Percentiles rank a stretch among this genome's conserved stretches.
Conservation (phyloP, 2,797 vertebrate genomes). For the Eremophila alpestris region DNA sequence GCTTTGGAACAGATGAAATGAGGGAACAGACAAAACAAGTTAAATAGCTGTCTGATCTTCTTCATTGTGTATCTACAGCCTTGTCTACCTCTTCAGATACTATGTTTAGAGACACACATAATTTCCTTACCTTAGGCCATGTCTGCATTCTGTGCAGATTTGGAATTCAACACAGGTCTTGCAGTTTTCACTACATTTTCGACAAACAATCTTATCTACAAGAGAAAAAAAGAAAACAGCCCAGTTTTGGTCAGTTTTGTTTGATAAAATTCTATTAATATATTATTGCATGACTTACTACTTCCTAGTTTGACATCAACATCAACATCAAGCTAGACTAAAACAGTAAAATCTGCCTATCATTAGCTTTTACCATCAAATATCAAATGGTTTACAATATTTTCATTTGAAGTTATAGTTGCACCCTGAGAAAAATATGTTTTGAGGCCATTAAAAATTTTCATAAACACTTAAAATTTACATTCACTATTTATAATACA, state of each 20-base stretch:
- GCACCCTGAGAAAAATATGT: background rate
- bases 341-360: background rate
- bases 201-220: constrained; percentile 89
- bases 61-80: background rate
- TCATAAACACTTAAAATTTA: background rate
- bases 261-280: background rate
- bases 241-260: background rate
- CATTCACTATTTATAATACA: background rate
- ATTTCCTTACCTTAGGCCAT: constrained; percentile 88
- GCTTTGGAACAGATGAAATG: background rate
- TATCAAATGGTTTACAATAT: background rate
- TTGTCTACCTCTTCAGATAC: background rate
- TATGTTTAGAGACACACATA: background rate
- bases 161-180: constrained; percentile 87
- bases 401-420: background rate
- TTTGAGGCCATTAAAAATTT: background rate
- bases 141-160: constrained; percentile 93
- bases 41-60: background rate
- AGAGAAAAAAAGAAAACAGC: constrained; percentile 14
- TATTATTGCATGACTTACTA: background rate
- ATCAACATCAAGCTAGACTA: background rate
- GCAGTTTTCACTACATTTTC: constrained; percentile 93
- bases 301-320: background rate
- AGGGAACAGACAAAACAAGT: background rate
- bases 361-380: background rate